Percentiles rank a stretch among this genome's conserved stretches.
These are phyloP conservation scores for Drosophila baimaii DNA, from an alignment of 1,140 invertebrate species.

Conservation along the genomic window DNA sequence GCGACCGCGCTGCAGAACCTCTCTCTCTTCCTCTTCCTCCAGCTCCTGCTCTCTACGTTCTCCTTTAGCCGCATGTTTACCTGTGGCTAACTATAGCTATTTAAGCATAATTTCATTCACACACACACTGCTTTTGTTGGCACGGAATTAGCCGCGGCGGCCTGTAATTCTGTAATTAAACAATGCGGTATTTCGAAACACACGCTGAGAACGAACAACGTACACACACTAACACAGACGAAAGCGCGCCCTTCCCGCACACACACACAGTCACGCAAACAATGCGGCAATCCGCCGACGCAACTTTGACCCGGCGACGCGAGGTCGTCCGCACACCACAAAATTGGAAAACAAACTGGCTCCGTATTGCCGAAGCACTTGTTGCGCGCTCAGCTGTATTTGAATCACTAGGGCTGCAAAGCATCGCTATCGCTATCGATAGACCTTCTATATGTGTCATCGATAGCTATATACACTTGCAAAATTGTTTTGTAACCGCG, in stretches of 20 bases:
- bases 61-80: conserved; percentile 19
- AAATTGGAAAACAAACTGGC: background rate
- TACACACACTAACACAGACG: conserved; percentile 17
- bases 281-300: conserved; percentile 39
- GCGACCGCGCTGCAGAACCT: conserved; percentile 40
- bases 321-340: conserved; percentile 11
- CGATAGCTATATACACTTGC: no score
- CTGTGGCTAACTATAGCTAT: conserved; percentile 27
- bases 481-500: no score
- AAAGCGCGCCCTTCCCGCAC: conserved; percentile 31
- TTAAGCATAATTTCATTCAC: conserved; percentile 45
- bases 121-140: conserved; percentile 36
- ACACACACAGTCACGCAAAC: conserved; percentile 37
- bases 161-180: conserved; percentile 46
- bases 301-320: conserved; percentile 29
- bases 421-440: no score
- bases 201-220: conserved; percentile 35
- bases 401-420: no score
- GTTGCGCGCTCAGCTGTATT: conserved; percentile 2
- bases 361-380: conserved; percentile 8
- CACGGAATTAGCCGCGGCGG: conserved; percentile 38
- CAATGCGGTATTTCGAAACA: conserved; percentile 52
- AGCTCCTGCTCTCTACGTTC: background rate
- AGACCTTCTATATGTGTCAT: no score
- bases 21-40: conserved; percentile 20